Base-by-base conservation (phyloP, 1,140 invertebrate species). In the Orius insidiosus region DNA sequence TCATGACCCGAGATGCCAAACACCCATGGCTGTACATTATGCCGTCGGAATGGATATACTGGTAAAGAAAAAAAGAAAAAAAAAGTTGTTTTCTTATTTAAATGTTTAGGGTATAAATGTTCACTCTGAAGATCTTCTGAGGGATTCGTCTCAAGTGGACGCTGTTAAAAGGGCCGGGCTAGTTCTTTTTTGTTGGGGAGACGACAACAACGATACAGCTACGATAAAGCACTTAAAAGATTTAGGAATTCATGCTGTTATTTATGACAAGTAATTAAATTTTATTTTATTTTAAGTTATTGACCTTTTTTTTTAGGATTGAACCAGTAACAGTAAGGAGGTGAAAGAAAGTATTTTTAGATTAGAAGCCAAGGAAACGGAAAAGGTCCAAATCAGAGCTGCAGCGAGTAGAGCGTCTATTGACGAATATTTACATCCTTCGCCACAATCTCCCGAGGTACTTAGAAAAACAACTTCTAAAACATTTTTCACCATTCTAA, bases 181-280 rank as follows among this genome's bases (percentile, higher is more conserved):
- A 13, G 74, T 93, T 1, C 74, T 94, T 35, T 96, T 96, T 60
- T 92, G 86, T 59, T 97, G 92, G 92, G 92, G 92, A 4, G 88
- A 95, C 59, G 86, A 93, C 59, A 92, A 90, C 57, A 93, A 94
- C 55, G 78, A 86, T 59, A 76, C 76, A 47, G 74, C 76, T n/a
- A 85, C 83, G 1, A 89, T 94, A 35, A 78, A 79, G 53, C 72
- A 79, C 56, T 67, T 95, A 0, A 92, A 92, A 62, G 70, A 80
- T 52, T 67, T 89, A 41, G 88, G 88, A 3, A 69, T 94, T 15
- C 85, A 95, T 60, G 90, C 82, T 35, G 80, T 95, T 30, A 94
- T 95, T 56, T 94, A 92, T 60, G 90, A 96, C 60, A 89, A 85
- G 72, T 14, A 41, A n/a, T 3, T 35, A 45, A 19, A 8, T 33